Conservation (phyloP, 2,888 invertebrate species). For the Coelinius sp. region DNA sequence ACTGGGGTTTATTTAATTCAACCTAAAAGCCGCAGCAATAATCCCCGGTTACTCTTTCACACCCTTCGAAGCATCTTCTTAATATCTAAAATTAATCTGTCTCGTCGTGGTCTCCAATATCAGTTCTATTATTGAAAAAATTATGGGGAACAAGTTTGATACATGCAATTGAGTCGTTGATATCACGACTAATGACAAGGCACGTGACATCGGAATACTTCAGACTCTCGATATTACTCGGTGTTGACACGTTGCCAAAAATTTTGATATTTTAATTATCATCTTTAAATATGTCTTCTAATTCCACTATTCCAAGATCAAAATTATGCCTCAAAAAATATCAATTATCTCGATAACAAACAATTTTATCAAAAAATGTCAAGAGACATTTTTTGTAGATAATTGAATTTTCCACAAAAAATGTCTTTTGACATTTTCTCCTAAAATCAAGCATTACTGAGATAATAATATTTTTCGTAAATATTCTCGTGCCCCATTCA, state of each 20-base stretch:
- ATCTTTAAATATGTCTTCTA: background rate
- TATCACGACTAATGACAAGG: conserved; percentile 42
- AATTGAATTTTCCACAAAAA: background rate
- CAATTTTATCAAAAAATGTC: background rate
- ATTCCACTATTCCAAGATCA: background rate
- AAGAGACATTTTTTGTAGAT: background rate
- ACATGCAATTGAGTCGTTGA: conserved; percentile 36
- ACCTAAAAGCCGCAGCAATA: conserved; percentile 9
- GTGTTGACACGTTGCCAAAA: conserved; percentile 13
- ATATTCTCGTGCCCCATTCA: conserved; percentile 38
- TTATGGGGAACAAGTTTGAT: conserved; percentile 43
- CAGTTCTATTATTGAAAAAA: conserved; percentile 42
- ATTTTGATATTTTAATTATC: background rate
- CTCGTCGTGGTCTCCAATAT: conserved; percentile 29
- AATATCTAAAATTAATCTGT: conserved; percentile 24
- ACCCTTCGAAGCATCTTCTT: conserved; percentile 13
- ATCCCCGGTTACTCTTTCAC: background rate
- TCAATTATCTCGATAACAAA: background rate
- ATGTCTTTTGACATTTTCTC: background rate
- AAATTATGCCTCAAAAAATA: background rate
- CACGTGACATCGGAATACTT: conserved; percentile 42
- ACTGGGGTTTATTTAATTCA: conserved; percentile 13
- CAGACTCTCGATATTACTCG: background rate
- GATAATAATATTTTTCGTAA: conserved; percentile 29
- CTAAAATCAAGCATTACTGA: background rate